phyloP scores from a whole-genome alignment of 1,140 invertebrate species.

The Drosophila nikananu region DNA sequence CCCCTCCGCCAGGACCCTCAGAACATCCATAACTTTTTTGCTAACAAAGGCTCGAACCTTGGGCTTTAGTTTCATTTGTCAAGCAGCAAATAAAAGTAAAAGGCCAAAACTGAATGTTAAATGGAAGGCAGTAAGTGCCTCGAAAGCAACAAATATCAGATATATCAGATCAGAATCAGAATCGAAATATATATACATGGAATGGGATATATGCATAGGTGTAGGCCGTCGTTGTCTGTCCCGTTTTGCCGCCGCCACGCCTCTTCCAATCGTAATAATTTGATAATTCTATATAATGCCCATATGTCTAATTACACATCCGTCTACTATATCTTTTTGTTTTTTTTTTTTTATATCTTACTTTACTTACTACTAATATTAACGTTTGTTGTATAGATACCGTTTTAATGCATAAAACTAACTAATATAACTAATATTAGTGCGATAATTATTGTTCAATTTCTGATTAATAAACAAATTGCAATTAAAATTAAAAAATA shows the following conservation, averaged over 20 bases:
- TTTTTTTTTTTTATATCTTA: constrained; percentile 31
- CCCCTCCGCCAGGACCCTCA: background rate
- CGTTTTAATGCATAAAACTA: constrained; percentile 45
- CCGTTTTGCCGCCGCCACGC: constrained; percentile 19
- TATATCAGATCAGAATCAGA: constrained; percentile 5
- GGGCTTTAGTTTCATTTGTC: constrained; percentile 85
- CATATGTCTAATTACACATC: constrained; percentile 27
- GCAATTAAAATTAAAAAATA: constrained; percentile 61
- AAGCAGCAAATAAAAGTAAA: constrained; percentile 82
- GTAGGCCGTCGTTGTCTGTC: constrained; percentile 9
- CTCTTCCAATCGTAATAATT: constrained; percentile 50
- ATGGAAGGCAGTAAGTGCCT: background rate
- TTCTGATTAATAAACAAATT: constrained; percentile 70
- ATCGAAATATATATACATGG: constrained; percentile 3
- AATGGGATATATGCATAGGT: constrained; percentile 1
- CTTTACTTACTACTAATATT: constrained; percentile 45
- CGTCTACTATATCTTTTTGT: constrained; percentile 41
- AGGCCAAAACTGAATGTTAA: constrained; percentile 56
- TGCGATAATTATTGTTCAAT: constrained; percentile 60
- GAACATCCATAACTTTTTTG: constrained; percentile 7
- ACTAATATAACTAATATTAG: constrained; percentile 59
- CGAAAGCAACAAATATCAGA: background rate
- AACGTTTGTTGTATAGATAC: constrained; percentile 52
- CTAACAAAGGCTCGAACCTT: constrained; percentile 20
- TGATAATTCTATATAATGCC: constrained; percentile 37